These are phyloP conservation scores for Magallana angulata DNA, from an alignment of 1,140 invertebrate genomes.

Conservation along the genomic window DNA sequence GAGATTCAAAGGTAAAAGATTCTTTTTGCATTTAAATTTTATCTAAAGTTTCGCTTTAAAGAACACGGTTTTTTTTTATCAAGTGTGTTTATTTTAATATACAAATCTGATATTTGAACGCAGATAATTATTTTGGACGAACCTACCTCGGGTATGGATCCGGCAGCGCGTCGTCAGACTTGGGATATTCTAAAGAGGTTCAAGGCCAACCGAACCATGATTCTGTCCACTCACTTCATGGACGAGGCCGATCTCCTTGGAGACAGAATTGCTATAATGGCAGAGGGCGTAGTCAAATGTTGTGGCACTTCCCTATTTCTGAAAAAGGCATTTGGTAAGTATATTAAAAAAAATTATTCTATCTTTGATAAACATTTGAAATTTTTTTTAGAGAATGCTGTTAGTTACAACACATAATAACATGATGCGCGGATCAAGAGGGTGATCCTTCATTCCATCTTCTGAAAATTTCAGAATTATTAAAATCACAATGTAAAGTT, in stretches of 20 bases:
- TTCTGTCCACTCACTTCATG: slow-evolving; percentile 98
- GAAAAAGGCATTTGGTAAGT: slow-evolving; percentile 90
- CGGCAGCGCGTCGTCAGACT: slow-evolving; percentile 90
- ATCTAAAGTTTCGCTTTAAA: too few relatives aligned
- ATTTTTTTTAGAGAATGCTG: too few relatives aligned
- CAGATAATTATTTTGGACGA: slow-evolving; percentile 81
- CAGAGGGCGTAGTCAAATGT: slow-evolving; percentile 89
- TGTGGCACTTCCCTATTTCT: slow-evolving; percentile 92
- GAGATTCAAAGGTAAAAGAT: slow-evolving; percentile 76
- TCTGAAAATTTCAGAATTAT: too few relatives aligned
- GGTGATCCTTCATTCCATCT: too few relatives aligned
- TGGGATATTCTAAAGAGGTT: slow-evolving; percentile 87
- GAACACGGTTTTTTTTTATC: neutral
- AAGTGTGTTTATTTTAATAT: neutral
- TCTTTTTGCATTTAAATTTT: neutral
- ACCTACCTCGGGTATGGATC: slow-evolving; percentile 97
- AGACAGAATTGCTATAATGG: slow-evolving; percentile 95
- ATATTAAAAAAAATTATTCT: neutral
- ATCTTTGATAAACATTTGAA: too few relatives aligned
- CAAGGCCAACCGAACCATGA: slow-evolving; percentile 86
- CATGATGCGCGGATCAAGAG: too few relatives aligned
- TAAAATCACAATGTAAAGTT: too few relatives aligned
- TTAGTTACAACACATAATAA: too few relatives aligned
- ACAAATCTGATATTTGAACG: neutral
- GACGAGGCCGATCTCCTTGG: slow-evolving; percentile 98